Base-by-base conservation (phyloP, 2,113 vertebrate species). In the Lampris incognitus region DNA sequence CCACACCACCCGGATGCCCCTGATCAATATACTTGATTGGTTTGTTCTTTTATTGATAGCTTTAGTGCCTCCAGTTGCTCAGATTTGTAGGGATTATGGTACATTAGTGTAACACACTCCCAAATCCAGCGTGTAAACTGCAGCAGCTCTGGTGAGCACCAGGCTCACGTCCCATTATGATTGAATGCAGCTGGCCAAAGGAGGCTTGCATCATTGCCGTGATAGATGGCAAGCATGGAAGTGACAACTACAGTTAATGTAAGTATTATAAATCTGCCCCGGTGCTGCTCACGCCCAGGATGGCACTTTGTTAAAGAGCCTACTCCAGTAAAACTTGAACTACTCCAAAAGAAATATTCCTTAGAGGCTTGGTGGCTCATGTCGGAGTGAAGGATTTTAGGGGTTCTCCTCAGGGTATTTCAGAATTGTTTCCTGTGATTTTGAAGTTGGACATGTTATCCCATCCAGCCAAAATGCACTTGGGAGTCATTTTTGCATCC, bases 111-210 rank as follows among this genome's bases (percentile, higher is more conserved):
- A 75, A 68, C 62, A 71, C 4, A 2, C 51, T 68, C 38, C 44
- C 65, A 72, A 85, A 78, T 82, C 74, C 69, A 55, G 48, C 65
- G 56, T 10, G n/a, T 70, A 63, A 75, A 44, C 72, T 70, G 52
- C 62, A 10, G 71, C 13, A 46, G 71, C 39, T 42, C 54, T 54
- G 48, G 62, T 81, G 74, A 13, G 36, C 72, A 77, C 52, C 62
- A 1, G 56, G 60, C 79, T 81, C 66, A 61, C 11, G 41, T 66
- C 76, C 51, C 38, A 7, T 78, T 68, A 57, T 83, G 81, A 84
- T 42, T 84, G 69, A 86, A 79, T 86, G 79, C 73, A 58, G 69
- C 0, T 39, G 38, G 76, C 73, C 78, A 58, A 80, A 68, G 73
- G 58, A 67, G 63, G 63, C 49, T 9, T 48, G 84, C 61, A 78